Evolutionary conservation across 2,113 vertebrate genomes (phyloP), one percentile per base, ranked within the genome.

Genomic region (Nannobrachium achirus): DNA sequence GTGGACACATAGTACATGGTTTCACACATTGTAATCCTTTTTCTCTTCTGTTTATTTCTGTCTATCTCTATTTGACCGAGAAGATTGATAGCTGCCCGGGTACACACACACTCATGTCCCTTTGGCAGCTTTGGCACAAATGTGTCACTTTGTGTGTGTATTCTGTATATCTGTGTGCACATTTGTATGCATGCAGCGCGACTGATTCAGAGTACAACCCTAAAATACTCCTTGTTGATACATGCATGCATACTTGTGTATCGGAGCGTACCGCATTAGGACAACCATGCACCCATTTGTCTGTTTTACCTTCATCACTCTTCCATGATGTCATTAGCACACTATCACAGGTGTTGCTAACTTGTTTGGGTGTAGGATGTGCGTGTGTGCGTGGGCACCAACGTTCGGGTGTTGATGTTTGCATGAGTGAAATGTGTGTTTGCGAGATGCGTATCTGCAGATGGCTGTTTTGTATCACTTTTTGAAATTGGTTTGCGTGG

Each of bases 381-480:
- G 57, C 69, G 60, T 15, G 45, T 39, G 14, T 49, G 19, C 8
- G 16, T 38, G 59, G 38, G 60, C 53, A 33, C 53, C 53, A 33
- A 38, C 25, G 25, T 33, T 33, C 6, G 25, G 25, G 1, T 33
- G 53, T 38, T 56, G 53, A 56, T 56, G 13, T 56, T 33, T 56
- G 10, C 6, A 18, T 33, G 25, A 33, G 25, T 49, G 33, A 49
- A n/a, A 19, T 50, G 41, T 44, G 41, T 48, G 18, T 49, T 44
- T 48, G 18, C 18, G 5, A 44, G 71, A 82, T 82, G 46, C 45
- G 71, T 67, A 80, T 88, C 83, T 63, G 62, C 89, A 76, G 86
- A 89, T 86, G 76, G 89, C 87, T 86, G 67, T 73, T 92, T 92
- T 89, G 86, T 89, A 81, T 90, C 0, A 10, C 49, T 71, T 66